Base-by-base conservation (phyloP, 2,888 invertebrate species). In the Cheilosia scutellata region DNA sequence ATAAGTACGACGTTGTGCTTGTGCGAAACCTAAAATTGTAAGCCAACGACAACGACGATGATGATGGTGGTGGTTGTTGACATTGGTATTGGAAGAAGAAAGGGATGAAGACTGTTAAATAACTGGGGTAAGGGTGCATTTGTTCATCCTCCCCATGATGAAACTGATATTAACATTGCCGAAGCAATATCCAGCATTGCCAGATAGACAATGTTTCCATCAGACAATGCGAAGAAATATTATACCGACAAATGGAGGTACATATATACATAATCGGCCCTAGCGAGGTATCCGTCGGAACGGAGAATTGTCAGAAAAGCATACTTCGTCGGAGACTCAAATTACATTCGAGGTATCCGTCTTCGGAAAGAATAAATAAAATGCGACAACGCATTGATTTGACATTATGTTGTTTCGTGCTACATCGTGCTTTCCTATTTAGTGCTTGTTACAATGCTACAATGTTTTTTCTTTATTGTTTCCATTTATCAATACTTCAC, bases 61-160 rank as follows among this genome's bases (percentile, higher is more conserved):
- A 53, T 40, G 37, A 42, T 80, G 70, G 75, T 84, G 74, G 80
- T 86, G 76, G 82, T 86, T 86, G 76, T 86, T 86, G 86, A 86
- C 86, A 86, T 86, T 86, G 86, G 86, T 86, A 77, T 80, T 72
- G 76, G 57, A 76, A 55, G 47, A 71, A 55, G 51, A 63, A 75
- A 80, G 44, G 70, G 82, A 72, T 72, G 55, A 74, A 83, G 42
- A 57, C 62, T 74, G 40, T 65, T 74, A 62, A 70, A 68, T 42
- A 82, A 70, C 51, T 75, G 82, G 68, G 62, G 75, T 77, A 72
- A 86, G 86, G 82, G 86, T 76, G 82, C 72, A 77, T 68, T 79
- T 75, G 11, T 65, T 55, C 55, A 27, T 66, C 49, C 49, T 40
- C 62, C 66, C 49, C 27, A 29, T 74, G 72, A 78, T 72, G 57